Conservation (phyloP, 2,888 invertebrate species). For the Noctuana brunneofusca region DNA sequence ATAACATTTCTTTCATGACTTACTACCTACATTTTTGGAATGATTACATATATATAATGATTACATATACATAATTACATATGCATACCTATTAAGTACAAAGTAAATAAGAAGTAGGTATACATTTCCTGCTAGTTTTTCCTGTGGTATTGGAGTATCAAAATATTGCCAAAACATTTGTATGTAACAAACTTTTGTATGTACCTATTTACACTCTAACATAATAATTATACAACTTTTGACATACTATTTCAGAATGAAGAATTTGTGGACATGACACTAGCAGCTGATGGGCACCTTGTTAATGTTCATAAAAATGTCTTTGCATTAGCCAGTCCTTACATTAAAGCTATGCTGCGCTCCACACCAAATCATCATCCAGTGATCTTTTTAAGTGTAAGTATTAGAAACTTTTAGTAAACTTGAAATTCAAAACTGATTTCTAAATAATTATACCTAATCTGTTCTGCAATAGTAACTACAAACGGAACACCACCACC, state of each 20-base stretch:
- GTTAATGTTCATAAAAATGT: conserved; percentile 69
- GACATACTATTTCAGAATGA: conserved; percentile 53
- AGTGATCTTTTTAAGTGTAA: conserved; percentile 67
- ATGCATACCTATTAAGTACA: no score
- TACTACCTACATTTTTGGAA: no score
- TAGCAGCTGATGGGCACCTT: conserved; percentile 67
- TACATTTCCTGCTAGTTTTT: no score
- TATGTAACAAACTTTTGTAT: no score
- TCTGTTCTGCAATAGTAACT: no score
- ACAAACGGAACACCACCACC: no score
- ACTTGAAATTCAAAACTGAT: neutral
- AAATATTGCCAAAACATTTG: no score
- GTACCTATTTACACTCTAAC: conserved; percentile 20
- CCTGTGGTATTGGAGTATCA: no score
- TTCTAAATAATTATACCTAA: neutral
- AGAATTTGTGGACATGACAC: conserved; percentile 75
- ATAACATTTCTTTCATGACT: no score
- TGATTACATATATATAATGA: no score
- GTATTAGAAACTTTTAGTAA: conserved; percentile 39
- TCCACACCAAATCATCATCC: conserved; percentile 59
- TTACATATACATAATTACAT: no score
- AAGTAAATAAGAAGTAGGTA: no score
- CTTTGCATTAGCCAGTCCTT: conserved; percentile 68
- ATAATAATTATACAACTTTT: neutral
- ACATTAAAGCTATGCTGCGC: conserved; percentile 60